phyloP scores from a whole-genome alignment of 2,797 vertebrate species.

The Malacoraja senta region DNA sequence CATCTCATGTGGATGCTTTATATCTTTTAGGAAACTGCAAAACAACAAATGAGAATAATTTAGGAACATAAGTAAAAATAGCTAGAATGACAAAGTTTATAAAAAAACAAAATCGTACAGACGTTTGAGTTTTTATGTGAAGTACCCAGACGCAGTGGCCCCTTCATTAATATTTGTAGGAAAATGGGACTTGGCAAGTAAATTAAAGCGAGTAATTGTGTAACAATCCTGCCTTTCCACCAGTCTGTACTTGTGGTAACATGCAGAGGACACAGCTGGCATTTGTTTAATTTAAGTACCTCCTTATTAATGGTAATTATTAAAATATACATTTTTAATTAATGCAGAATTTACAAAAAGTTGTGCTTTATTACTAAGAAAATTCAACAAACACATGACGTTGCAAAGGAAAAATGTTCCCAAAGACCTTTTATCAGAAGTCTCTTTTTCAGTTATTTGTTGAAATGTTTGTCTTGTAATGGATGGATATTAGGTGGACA shows the following conservation, averaged over 20 bases:
- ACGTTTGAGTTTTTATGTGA: neutral
- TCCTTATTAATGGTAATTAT: neutral
- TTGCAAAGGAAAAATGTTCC: neutral
- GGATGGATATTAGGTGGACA: too few relatives aligned
- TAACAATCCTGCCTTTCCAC: neutral
- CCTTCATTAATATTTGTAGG: neutral
- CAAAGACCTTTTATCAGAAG: neutral
- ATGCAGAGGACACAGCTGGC: neutral
- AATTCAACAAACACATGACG: neutral
- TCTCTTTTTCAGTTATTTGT: neutral
- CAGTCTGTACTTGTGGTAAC: neutral
- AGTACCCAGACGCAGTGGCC: neutral
- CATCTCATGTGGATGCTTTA: neutral
- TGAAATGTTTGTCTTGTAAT: neutral
- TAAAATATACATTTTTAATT: neutral
- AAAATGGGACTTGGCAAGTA: slow-evolving; percentile 11
- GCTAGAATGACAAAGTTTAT: neutral
- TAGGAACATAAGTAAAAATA: neutral
- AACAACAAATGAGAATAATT: slow-evolving; percentile 3
- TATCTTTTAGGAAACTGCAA: neutral
- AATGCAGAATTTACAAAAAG: neutral
- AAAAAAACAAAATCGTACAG: neutral
- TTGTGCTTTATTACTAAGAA: neutral
- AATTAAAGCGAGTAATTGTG: neutral
- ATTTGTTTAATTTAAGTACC: neutral